Conservation (phyloP, 2,797 vertebrate species). For the Adelosebastes latens region DNA sequence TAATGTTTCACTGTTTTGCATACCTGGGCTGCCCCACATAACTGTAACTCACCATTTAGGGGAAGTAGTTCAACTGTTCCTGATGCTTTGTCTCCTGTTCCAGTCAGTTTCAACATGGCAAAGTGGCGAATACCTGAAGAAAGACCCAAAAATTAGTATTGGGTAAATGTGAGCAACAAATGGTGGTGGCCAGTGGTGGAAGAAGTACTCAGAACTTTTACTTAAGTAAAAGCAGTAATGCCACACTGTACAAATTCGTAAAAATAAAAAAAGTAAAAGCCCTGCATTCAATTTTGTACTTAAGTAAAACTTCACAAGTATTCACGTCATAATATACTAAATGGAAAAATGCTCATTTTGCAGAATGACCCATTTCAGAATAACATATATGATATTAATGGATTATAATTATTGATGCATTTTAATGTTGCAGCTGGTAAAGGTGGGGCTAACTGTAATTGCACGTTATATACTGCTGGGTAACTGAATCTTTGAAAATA, state of each 20-base stretch:
- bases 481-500: neutral
- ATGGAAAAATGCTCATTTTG: neutral
- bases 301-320: neutral
- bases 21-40: neutral
- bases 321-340: neutral
- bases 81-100: constrained; percentile 70
- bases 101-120: constrained; percentile 81
- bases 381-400: neutral
- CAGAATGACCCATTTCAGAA: neutral
- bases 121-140: constrained; percentile 85
- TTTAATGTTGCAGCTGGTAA: neutral
- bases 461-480: neutral
- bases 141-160: neutral
- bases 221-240: neutral
- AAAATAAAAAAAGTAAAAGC: neutral
- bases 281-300: neutral
- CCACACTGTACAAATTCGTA: neutral
- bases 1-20: neutral
- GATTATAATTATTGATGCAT: neutral
- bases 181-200: neutral
- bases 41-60: constrained; percentile 77
- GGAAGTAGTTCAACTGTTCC: constrained; percentile 84
- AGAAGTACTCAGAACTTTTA: neutral
- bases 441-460: neutral
- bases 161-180: neutral